Evolutionary conservation across 2,888 invertebrate genomes (phyloP), one percentile per base, ranked within the genome.

Genomic region (Mactromeris polynyma): DNA sequence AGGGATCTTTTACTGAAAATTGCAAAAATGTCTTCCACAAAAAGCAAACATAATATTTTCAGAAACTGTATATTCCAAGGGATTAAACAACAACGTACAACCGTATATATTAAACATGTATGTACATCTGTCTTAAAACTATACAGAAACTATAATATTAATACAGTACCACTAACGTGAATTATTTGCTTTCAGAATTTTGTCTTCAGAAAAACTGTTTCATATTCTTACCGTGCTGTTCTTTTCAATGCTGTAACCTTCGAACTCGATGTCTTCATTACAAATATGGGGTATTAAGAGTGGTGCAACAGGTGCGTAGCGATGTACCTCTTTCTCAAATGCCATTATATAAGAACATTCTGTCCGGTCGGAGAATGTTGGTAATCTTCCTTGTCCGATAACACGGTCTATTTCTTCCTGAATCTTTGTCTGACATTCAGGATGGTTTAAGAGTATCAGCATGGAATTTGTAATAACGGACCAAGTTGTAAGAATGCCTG

Each of bases 311-410:
- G 82, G 58, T 14, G 40, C 17, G 17, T 82, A 82, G 33, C 82
- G 31, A 40, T 64, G 64, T 1, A 82, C 64, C 58, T 82, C 82
- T 40, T 40, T 82, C 82, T 82, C 82, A 38, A 82, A 58, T 7
- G 82, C 82, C 26, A 26, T 14, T 2, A 82, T n/a, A n/a, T 36
- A 54, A 40, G 38, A 64, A 64, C 82, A 82, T 11, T 58, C 14
- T 3, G 26, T 2, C 38, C 64, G 54, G 38, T 82, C 58, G 4
- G 26, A 26, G 26, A 64, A n/a, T 36, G 36, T 40, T 40, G 64
- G 40, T 3, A 26, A n/a, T 11, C 26, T 7, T 14, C 14, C 36
- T n/a, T 26, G 64, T 40, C 82, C 33, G 2, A 82, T 54, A 17
- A 26, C 82, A 2, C n/a, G 31, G 40, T 64, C 40, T 19, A 82